Conservation (phyloP, 2,888 invertebrate species). For the Conus canariensis region DNA sequence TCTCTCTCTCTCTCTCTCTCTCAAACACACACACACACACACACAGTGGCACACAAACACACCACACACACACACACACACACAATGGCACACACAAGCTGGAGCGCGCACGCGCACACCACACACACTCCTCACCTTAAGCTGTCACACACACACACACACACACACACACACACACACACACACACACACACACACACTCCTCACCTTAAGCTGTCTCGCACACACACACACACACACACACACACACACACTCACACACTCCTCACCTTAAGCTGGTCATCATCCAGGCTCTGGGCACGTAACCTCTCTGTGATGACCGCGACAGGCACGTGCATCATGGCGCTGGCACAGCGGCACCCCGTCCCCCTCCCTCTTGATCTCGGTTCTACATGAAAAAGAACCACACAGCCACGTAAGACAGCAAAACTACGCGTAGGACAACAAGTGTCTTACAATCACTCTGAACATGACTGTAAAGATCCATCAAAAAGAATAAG, state of each 20-base stretch:
- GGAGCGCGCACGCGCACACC: neutral
- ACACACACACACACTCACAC: too few relatives aligned
- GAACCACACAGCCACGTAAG: neutral
- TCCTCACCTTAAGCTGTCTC: too few relatives aligned
- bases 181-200: neutral
- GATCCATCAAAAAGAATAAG: too few relatives aligned
- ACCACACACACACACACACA: too few relatives aligned
- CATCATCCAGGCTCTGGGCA: conserved; percentile 51
- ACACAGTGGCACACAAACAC: neutral
- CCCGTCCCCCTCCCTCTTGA: neutral
- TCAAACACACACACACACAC: too few relatives aligned
- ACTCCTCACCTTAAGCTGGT: conserved; percentile 2
- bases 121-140: neutral
- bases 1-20: too few relatives aligned
- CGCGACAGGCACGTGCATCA: conserved; percentile 51
- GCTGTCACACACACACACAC: neutral
- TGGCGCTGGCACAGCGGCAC: conserved; percentile 10
- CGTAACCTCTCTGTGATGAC: conserved; percentile 54
- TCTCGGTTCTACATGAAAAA: neutral
- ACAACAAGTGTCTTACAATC: neutral
- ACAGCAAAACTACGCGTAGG: neutral
- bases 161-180: neutral
- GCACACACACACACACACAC: too few relatives aligned
- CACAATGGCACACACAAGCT: too few relatives aligned
- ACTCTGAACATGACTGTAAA: too few relatives aligned